Conservation (phyloP, 2,113 vertebrate genomes). For the Trochalopteron elliotii region DNA sequence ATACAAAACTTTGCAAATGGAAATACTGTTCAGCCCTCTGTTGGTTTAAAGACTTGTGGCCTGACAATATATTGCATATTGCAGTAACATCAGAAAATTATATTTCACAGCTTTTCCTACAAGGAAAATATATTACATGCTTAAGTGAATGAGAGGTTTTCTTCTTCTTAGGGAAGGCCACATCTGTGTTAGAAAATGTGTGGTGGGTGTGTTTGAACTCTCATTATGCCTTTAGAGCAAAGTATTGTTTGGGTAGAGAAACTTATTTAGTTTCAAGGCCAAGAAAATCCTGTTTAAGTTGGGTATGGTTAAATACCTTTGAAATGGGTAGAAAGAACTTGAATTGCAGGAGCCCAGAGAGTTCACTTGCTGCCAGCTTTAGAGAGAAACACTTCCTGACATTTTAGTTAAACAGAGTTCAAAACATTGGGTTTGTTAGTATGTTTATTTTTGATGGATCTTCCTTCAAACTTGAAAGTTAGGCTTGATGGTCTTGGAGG, state of each 20-base stretch:
- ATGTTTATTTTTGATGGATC: background rate
- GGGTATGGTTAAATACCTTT: background rate
- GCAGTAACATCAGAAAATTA: background rate
- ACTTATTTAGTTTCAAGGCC: background rate
- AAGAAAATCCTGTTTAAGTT: background rate
- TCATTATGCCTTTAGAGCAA: background rate
- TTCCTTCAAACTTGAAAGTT: background rate
- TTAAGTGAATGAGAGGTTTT: background rate
- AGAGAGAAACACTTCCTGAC: background rate
- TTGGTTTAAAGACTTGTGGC: background rate
- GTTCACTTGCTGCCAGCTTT: background rate
- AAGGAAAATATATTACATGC: background rate
- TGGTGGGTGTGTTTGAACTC: background rate
- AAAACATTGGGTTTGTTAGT: background rate
- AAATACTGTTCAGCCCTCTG: background rate
- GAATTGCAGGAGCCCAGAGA: background rate
- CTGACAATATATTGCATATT: background rate
- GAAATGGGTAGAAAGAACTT: background rate
- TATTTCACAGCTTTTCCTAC: background rate
- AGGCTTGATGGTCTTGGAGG: background rate
- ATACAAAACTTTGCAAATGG: background rate
- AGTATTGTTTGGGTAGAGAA: background rate
- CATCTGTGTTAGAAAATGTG: rapidly evolving
- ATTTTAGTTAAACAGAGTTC: background rate
- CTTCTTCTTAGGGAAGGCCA: background rate